Conservation (phyloP, 2,888 invertebrate species). For the Polylopha cassiicola region DNA sequence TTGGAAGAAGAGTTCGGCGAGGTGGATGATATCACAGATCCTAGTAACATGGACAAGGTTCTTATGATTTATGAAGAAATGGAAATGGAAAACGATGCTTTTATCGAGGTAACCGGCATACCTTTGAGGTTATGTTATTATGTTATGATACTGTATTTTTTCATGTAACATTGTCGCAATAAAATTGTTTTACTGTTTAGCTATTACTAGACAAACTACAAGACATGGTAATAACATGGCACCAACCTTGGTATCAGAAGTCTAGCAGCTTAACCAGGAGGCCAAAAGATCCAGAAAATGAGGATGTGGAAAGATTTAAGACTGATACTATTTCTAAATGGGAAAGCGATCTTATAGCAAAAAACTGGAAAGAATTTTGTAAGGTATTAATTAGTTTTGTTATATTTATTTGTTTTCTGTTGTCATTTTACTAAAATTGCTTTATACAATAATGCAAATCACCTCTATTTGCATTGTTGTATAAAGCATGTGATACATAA, state of each 20-base stretch:
- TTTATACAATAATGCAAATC: too few relatives aligned
- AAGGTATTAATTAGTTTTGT: constrained; percentile 9
- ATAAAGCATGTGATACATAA: too few relatives aligned
- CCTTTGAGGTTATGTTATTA: too few relatives aligned
- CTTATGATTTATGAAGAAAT: constrained; percentile 13
- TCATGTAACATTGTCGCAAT: not conserved
- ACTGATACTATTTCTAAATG: constrained; percentile 16
- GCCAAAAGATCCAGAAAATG: constrained; percentile 2
- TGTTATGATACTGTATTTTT: not conserved
- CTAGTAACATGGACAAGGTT: constrained; percentile 15
- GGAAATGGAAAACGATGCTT: constrained; percentile 14
- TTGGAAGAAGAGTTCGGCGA: constrained; percentile 10
- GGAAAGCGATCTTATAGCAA: constrained; percentile 18
- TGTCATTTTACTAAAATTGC: too few relatives aligned
- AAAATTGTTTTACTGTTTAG: constrained; percentile 7
- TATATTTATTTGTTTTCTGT: too few relatives aligned
- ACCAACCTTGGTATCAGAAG: constrained; percentile 25
- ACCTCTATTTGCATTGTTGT: too few relatives aligned
- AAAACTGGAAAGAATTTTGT: constrained; percentile 25
- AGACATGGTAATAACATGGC: constrained; percentile 20
- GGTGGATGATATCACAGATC: constrained; percentile 16
- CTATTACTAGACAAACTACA: constrained; percentile 9
- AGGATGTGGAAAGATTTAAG: constrained; percentile 1
- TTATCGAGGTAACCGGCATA: constrained; percentile 23
- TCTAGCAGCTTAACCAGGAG: constrained; percentile 15